Percentiles rank a stretch among this genome's conserved stretches.
Conservation (phyloP, 2,797 vertebrate genomes). For the Tapirus indicus region DNA sequence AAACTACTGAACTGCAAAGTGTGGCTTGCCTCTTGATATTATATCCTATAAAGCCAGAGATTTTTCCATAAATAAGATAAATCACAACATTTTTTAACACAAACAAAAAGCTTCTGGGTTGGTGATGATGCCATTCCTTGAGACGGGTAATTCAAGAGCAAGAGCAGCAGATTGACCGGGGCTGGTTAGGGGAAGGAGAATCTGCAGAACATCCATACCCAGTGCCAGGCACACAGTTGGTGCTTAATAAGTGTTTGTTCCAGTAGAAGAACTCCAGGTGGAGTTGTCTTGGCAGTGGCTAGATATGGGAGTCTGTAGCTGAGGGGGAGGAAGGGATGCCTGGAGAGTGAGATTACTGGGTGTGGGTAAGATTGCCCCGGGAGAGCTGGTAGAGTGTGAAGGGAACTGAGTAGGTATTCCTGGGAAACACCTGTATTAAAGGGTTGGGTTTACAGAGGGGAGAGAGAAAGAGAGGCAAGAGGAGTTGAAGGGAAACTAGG, state of each 20-base stretch:
- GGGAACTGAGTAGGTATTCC: not conserved
- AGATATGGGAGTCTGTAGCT: not conserved
- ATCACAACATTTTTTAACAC: not conserved
- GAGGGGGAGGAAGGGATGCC: not conserved
- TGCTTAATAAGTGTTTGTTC: not conserved
- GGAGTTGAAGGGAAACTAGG: not conserved
- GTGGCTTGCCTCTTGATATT: conserved; percentile 7
- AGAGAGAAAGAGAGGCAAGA: not conserved
- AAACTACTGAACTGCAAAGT: conserved; percentile 52
- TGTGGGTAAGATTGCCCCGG: not conserved
- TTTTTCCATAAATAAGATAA: conserved; percentile 19
- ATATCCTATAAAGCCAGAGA: not conserved
- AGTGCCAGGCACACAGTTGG: not conserved
- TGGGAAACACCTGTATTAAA: not conserved
- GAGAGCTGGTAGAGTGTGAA: not conserved
- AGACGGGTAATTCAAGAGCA: not conserved
- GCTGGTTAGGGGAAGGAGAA: not conserved
- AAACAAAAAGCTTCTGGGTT: not conserved
- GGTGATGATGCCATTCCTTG: not conserved
- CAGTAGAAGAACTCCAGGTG: not conserved
- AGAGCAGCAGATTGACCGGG: not conserved
- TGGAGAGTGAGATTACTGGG: not conserved
- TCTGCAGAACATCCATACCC: not conserved
- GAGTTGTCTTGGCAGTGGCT: not conserved
- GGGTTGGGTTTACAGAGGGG: not conserved